Conservation (phyloP, 2,797 vertebrate species). For the Macropodus opercularis region DNA sequence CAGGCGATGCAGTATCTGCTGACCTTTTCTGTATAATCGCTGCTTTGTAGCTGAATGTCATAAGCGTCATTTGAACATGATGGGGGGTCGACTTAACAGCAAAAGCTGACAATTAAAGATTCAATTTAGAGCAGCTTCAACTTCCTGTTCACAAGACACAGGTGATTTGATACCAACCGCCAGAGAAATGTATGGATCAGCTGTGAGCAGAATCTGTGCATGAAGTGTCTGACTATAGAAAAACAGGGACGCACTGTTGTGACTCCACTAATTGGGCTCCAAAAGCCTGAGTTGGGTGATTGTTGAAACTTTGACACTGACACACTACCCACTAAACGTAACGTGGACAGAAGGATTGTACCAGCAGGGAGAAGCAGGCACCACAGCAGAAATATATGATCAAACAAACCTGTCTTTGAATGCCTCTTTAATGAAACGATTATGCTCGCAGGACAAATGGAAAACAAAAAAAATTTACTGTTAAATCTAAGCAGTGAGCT, state of each 20-base stretch:
- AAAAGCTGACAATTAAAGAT: constrained; percentile 67
- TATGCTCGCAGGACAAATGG: neutral
- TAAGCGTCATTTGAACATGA: constrained; percentile 66
- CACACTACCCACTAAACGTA: neutral
- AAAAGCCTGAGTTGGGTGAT: neutral
- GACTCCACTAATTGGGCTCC: neutral
- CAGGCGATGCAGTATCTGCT: constrained; percentile 42
- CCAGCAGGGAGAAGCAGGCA: neutral
- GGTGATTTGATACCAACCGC: constrained; percentile 17
- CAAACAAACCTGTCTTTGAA: neutral
- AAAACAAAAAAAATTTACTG: neutral
- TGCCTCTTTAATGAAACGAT: neutral
- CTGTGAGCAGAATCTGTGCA: constrained; percentile 10
- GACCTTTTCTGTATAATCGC: constrained; percentile 76
- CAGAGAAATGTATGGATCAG: constrained; percentile 22
- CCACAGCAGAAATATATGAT: neutral
- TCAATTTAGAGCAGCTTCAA: constrained; percentile 24
- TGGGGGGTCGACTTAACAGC: constrained; percentile 50
- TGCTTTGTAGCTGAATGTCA: constrained; percentile 80
- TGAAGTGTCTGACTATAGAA: neutral
- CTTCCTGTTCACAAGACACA: constrained; percentile 4
- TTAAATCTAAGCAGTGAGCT: constrained; percentile 1
- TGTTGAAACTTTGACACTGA: neutral
- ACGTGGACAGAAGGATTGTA: neutral
- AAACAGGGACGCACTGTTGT: neutral